phyloP scores from a whole-genome alignment of 1,140 invertebrate species.

The Procambarus virginalis region DNA sequence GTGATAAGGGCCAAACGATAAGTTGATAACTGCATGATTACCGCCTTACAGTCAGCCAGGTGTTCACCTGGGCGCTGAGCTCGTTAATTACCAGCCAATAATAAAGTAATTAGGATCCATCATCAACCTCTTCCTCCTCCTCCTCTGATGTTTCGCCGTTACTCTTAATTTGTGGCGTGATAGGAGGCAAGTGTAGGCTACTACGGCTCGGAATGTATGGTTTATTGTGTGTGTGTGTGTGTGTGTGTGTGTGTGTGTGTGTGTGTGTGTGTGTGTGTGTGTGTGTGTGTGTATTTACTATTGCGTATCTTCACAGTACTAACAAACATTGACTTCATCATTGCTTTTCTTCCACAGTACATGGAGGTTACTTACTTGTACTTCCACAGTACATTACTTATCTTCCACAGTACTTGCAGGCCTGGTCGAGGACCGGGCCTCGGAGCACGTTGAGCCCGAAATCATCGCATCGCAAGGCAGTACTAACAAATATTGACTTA shows the following conservation, averaged over 20 bases:
- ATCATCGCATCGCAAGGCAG: too few species aligned
- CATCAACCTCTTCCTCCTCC: slow-evolving; percentile 4
- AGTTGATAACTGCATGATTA: background rate
- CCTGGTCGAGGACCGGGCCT: too few species aligned
- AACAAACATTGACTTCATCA: too few species aligned
- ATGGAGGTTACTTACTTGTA: too few species aligned
- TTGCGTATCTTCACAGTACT: too few species aligned
- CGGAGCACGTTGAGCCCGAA: too few species aligned
- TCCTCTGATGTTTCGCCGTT: slow-evolving; percentile 20
- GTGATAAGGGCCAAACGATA: background rate
- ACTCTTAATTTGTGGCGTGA: slow-evolving; percentile 1
- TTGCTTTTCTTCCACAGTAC: too few species aligned
- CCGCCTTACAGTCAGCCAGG: background rate
- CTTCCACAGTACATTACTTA: too few species aligned
- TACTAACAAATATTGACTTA: too few species aligned
- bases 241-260: slow-evolving; percentile 3
- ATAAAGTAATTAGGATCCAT: slow-evolving; percentile 18
- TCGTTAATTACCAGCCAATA: slow-evolving; percentile 31
- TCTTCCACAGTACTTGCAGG: too few species aligned
- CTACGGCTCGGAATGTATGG: background rate
- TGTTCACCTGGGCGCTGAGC: background rate
- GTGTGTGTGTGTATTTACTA: background rate
- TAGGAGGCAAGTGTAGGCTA: background rate
- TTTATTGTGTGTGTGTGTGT: background rate
- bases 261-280: slow-evolving; percentile 2